These are phyloP conservation scores for Dicyrtoma fusca DNA, from an alignment of 2,888 invertebrate genomes.

Conservation along the genomic window DNA sequence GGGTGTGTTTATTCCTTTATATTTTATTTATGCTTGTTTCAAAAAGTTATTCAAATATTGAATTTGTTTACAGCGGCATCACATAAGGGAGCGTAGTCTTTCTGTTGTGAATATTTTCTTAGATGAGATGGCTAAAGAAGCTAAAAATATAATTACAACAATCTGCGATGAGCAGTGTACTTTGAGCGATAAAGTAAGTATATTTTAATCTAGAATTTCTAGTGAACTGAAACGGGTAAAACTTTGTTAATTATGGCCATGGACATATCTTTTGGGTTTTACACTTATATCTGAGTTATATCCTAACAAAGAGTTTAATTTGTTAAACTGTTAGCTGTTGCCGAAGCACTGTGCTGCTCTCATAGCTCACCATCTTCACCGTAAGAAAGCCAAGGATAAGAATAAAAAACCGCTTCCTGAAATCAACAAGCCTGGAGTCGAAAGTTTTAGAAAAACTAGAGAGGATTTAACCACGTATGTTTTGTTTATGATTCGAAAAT, in stretches of 20 bases:
- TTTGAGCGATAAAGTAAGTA: slow-evolving; percentile 80
- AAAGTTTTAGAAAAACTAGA: slow-evolving; percentile 92
- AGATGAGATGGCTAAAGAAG: slow-evolving; percentile 99
- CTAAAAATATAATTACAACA: slow-evolving; percentile 96
- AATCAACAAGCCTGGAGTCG: slow-evolving; percentile 89
- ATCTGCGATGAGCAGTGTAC: slow-evolving; percentile 98
- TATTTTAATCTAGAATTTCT: too few species aligned
- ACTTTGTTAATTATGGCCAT: background rate
- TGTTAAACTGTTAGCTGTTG: slow-evolving; percentile 70
- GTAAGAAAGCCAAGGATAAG: slow-evolving; percentile 86
- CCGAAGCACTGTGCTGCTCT: slow-evolving; percentile 94
- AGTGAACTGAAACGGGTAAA: background rate
- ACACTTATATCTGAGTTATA: too few species aligned
- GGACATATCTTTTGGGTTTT: slow-evolving; percentile 22
- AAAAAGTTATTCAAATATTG: background rate
- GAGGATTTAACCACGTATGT: slow-evolving; percentile 86
- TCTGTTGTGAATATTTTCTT: slow-evolving; percentile 96
- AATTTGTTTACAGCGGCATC: slow-evolving; percentile 69
- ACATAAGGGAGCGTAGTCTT: slow-evolving; percentile 91
- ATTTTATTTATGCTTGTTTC: slow-evolving; percentile 6
- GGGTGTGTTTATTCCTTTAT: slow-evolving; percentile 9
- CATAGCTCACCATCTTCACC: slow-evolving; percentile 82
- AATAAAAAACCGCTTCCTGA: slow-evolving; percentile 85
- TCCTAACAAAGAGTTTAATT: too few species aligned
- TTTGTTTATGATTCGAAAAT: background rate